These are phyloP conservation scores for Allygus modestus DNA, from an alignment of 2,888 invertebrate genomes.

Conservation along the genomic window DNA sequence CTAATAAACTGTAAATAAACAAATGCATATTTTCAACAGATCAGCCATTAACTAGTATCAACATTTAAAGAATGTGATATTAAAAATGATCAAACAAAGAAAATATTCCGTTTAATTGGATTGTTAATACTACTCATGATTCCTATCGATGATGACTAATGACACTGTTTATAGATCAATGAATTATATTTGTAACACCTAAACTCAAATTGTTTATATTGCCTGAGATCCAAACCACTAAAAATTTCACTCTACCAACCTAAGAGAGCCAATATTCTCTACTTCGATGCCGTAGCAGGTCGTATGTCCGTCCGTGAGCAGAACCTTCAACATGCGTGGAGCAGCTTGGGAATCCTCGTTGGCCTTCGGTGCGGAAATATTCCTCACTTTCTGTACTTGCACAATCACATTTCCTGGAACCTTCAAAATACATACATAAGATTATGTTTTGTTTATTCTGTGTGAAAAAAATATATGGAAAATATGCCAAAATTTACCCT, in stretches of 20 bases:
- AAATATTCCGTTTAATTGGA: no score
- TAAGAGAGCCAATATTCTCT: conserved; percentile 83
- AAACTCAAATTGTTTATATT: no score
- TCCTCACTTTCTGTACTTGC: conserved; percentile 92
- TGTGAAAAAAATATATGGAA: neutral
- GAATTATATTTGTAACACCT: no score
- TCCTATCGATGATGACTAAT: no score
- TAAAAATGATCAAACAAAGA: no score
- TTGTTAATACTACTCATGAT: no score
- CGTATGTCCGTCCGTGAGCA: conserved; percentile 90
- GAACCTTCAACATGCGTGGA: conserved; percentile 90
- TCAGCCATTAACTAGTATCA: no score
- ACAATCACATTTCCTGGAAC: conserved; percentile 81
- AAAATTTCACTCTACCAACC: conserved; percentile 69
- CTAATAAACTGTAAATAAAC: no score
- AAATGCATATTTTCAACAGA: no score
- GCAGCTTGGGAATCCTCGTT: conserved; percentile 91
- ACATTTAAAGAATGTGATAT: no score
- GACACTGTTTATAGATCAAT: no score
- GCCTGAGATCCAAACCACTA: no score
- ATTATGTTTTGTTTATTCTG: conserved; percentile 66
- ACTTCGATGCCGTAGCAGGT: conserved; percentile 88
- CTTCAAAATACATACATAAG: conserved; percentile 70
- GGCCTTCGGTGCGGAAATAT: conserved; percentile 93
- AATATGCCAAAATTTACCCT: neutral